Conservation (phyloP, 2,797 vertebrate species). For the Coilia nasus region DNA sequence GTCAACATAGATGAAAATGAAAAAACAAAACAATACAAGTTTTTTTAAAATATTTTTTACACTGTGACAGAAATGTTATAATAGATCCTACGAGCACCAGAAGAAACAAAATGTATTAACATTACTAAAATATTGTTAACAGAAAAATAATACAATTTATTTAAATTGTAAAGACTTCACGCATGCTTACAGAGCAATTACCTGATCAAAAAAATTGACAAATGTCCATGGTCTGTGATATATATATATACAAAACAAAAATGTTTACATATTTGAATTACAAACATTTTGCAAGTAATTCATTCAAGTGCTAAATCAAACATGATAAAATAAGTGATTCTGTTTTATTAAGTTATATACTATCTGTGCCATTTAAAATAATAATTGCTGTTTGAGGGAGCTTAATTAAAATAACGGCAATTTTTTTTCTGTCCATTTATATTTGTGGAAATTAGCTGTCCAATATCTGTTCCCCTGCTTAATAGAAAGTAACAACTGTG, state of each 20-base stretch:
- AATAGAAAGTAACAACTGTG: neutral
- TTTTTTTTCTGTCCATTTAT: neutral
- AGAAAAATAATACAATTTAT: slow-evolving; percentile 6
- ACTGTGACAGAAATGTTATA: neutral
- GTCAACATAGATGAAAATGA: neutral
- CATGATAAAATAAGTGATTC: neutral
- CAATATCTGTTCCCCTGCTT: neutral
- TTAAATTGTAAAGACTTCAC: neutral
- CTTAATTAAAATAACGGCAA: neutral
- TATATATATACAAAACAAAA: slow-evolving; percentile 26
- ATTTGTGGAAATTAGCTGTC: neutral
- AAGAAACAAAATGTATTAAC: slow-evolving; percentile 15
- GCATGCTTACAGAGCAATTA: slow-evolving; percentile 50
- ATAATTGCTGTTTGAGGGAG: neutral
- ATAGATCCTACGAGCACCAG: slow-evolving; percentile 11
- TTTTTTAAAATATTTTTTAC: neutral
- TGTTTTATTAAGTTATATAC: neutral
- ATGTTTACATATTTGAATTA: slow-evolving; percentile 12
- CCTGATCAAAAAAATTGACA: slow-evolving; percentile 21
- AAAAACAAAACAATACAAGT: neutral
- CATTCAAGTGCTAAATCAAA: slow-evolving; percentile 15
- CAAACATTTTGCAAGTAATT: neutral
- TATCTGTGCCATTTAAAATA: neutral
- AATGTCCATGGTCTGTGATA: slow-evolving; percentile 39
- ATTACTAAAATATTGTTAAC: slow-evolving; percentile 25